Evolutionary conservation across 2,888 invertebrate genomes (phyloP).

Genomic region (Megamerina dolium): DNA sequence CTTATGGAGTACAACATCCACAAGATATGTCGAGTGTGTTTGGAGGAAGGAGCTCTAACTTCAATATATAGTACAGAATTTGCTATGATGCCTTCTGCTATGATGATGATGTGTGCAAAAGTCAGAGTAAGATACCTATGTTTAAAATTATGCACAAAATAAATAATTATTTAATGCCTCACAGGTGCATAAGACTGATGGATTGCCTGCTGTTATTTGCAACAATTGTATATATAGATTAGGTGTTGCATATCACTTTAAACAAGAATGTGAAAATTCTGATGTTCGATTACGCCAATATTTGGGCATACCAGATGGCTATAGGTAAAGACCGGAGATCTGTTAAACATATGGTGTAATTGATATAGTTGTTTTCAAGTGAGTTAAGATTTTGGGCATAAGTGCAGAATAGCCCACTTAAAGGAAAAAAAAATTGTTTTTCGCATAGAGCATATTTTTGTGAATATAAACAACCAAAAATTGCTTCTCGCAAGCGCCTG

Average conservation of each 20-base stretch:
- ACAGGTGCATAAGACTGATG: constrained; percentile 54
- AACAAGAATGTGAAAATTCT: constrained; percentile 58
- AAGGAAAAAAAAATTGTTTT: too few relatives aligned
- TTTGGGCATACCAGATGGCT: constrained; percentile 51
- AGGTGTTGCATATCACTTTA: constrained; percentile 59
- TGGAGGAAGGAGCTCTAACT: constrained; percentile 57
- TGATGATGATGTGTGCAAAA: constrained; percentile 58
- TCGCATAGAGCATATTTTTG: too few relatives aligned
- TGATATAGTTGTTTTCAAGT: too few relatives aligned
- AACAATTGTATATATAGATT: constrained; percentile 59
- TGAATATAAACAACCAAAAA: too few relatives aligned
- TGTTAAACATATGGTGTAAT: too few relatives aligned
- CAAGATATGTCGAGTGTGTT: constrained; percentile 57
- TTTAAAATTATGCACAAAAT: not conserved
- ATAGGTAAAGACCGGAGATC: too few relatives aligned
- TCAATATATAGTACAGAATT: constrained; percentile 58
- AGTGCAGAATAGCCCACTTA: too few relatives aligned
- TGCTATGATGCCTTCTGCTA: constrained; percentile 55
- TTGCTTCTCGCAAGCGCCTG: too few relatives aligned
- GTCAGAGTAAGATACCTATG: constrained; percentile 49
- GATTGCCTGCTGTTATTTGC: constrained; percentile 57
- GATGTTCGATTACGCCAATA: constrained; percentile 56
- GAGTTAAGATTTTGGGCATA: too few relatives aligned
- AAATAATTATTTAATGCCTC: not conserved
- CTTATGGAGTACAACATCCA: constrained; percentile 50